phyloP scores from a whole-genome alignment of 1,140 invertebrate genomes.

The Rhagoletis zephyria region DNA sequence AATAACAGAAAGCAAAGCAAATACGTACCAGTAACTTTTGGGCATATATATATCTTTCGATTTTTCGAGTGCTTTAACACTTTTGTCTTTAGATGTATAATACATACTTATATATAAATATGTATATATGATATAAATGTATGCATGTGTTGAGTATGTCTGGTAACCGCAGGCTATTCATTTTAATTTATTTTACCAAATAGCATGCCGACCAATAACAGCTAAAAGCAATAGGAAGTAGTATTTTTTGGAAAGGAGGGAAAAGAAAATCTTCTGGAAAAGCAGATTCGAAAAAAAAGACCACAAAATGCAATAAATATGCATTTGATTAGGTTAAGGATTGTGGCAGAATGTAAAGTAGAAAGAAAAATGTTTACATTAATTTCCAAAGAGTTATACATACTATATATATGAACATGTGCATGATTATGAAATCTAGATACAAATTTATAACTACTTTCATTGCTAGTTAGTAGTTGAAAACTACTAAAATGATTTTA shows the following conservation, averaged over 20 bases:
- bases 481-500: no score
- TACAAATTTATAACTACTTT: no score
- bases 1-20: no score
- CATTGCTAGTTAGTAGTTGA: no score
- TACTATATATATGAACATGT: no score
- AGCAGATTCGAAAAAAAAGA: neutral
- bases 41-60: no score
- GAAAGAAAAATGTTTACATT: neutral
- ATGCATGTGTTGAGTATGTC: neutral
- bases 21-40: no score
- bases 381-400: no score
- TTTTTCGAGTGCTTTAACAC: neutral
- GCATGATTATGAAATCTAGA: no score
- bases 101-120: neutral
- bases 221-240: conserved; percentile 39
- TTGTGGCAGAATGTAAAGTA: neutral
- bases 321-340: neutral
- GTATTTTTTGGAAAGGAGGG: conserved; percentile 1
- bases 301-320: conserved; percentile 18
- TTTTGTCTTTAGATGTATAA: neutral
- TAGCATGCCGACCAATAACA: neutral
- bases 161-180: neutral
- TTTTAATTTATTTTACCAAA: conserved; percentile 14
- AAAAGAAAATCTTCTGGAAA: neutral
- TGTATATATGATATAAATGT: neutral